Base-by-base conservation (phyloP, 2,888 invertebrate species). In the Drosophila infuscata region DNA sequence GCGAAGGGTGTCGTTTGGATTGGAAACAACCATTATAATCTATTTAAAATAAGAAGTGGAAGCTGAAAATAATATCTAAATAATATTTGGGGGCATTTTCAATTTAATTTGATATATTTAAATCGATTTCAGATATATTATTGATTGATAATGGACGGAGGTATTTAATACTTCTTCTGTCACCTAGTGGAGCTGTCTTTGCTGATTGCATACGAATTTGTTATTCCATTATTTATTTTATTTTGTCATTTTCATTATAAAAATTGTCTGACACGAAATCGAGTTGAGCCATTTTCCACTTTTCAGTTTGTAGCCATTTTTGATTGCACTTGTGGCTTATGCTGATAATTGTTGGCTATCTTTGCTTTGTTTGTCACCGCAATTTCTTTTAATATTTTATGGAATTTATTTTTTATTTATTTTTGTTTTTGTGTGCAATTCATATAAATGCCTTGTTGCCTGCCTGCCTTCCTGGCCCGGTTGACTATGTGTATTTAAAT, bases 401-500 rank as follows among this genome's bases (percentile, higher is more conserved):
- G 38, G 46, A 58, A 79, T 74, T 81, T 61, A 69, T 78, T 75
- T 79, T 36, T 25, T 25, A 25, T 25, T 25, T 58, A 53, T 38
- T 41, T 20, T 20, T 73, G 58, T 63, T 61, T 74, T 62, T 66
- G 58, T 79, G 53, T 71, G 60, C 61, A 79, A 74, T 68, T 65
- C 70, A 78, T 76, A 70, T 81, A 74, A 67, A 74, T 71, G 59
- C 58, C 71, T 64, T 60, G 75, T 63, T 64, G 66, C 60, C 70
- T 48, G 67, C 30, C 52, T 29, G 66, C 30, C 36, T 15, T 9
- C 54, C 63, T 3, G 7, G 20, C 15, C 20, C 38, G 25, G 51
- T 46, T 52, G 56, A 64, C 58, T 83, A 68, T 87, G 62, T 84
- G 77, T 84, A 90, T 90, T 91, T 89, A 91, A 90, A 91, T 89